A percentile compares a stretch with the other conserved stretches of the same genome.
phyloP scores from a whole-genome alignment of 2,113 vertebrate genomes.

The Melanotaenia duboulayi region DNA sequence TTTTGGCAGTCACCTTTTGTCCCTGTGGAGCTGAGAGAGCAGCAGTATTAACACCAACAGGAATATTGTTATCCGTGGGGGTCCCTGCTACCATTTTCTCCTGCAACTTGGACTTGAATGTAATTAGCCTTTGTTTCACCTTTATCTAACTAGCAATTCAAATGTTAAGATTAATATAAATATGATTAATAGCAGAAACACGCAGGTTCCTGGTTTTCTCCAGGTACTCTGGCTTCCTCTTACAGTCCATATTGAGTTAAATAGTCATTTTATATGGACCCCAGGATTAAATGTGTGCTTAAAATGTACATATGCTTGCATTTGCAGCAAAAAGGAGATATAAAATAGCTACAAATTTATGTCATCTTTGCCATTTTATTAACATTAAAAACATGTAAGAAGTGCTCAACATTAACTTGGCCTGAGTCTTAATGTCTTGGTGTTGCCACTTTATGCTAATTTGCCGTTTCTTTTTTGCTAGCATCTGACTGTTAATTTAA shows the following conservation, averaged over 20 bases:
- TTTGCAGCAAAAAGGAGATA: not conserved
- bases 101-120: not conserved
- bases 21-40: not conserved
- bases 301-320: not conserved
- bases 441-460: slow-evolving; percentile 11
- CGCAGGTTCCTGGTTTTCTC: no score
- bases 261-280: no score
- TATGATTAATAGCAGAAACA: no score
- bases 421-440: not conserved
- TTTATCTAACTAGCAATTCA: no score
- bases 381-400: slow-evolving; percentile 2
- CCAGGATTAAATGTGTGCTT: no score
- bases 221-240: no score
- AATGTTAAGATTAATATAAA: no score
- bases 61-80: no score
- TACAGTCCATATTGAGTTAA: no score
- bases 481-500: slow-evolving; percentile 50
- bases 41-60: not conserved
- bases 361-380: slow-evolving; percentile 34
- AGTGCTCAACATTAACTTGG: not conserved
- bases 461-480: slow-evolving; percentile 35
- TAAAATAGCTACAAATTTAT: no score
- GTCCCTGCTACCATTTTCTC: not conserved
- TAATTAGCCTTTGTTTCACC: no score
- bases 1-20: not conserved